Base-by-base conservation (phyloP, 2,113 vertebrate genomes). In the Anarrhichthys ocellatus region DNA sequence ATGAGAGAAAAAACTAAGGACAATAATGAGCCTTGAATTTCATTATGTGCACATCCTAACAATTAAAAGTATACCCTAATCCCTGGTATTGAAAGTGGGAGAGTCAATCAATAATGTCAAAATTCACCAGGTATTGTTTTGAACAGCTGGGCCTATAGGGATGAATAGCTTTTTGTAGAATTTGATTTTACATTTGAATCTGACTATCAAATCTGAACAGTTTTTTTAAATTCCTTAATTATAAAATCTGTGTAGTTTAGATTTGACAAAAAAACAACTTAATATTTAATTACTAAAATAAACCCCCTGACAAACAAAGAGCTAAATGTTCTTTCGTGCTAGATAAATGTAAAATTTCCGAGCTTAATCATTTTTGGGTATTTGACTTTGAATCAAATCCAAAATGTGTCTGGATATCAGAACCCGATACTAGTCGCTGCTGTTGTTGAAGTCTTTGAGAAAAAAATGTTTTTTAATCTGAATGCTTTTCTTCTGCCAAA, bases 401-500 rank as follows among this genome's bases (percentile, higher is more conserved):
- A 27, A n/a, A 34, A 29, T 32, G 7, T 13, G 34, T 62, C 29
- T 2, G 4, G 11, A 40, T 40, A 2, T 50, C 22, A 34, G 42
- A 75, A 17, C 2, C 14, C 13, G 36, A 36, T 54, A 24, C 7
- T 3, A 62, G 6, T n/a, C 14, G 10, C 38, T 61, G 4, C 36
- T 13, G 0, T 54, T 54, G 13, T 36, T 70, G 7, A 52, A 54
- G 46, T 56, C 20, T 36, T 7, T 9, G 50, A 44, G 34, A 6
- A 34, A 4, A 4, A 32, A 32, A 32, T 32, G 3, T 27, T 42
- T 44, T 52, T 62, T 1, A 73, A 62, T 72, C n/a, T 40, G 20
- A 48, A 44, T 73, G 24, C 6, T 56, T 76, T 61, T 62, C 42
- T 11, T 66, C 72, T 76, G 52, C 34, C 56, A 70, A 36, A 58